Base-by-base conservation (phyloP, 2,113 vertebrate species). In the Osmerus mordax region DNA sequence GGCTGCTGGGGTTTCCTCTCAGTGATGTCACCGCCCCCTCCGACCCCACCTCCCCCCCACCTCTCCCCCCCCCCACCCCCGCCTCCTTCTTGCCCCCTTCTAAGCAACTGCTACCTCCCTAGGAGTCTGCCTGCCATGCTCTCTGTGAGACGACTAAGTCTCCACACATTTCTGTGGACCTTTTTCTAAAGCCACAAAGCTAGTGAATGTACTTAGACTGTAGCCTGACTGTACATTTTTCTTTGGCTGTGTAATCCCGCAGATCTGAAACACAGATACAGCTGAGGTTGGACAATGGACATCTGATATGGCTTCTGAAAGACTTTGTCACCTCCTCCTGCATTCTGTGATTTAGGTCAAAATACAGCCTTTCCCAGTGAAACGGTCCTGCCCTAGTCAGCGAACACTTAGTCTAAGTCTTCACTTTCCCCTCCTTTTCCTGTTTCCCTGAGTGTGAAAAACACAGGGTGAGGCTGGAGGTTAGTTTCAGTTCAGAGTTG, bases 401-500 rank as follows among this genome's bases (percentile, higher is more conserved):
- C 15, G 1, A 72, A 54, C 65, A 29, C 14, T 18, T 73, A 76
- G 41, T 47, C 41, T 2, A 12, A 47, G 61, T 79, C 70, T 70
- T 80, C 81, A 78, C 73, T 84, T 80, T 81, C 83, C 75, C 80
- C 79, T 82, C 83, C 88, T 80, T 81, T 87, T 90, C 90, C 90
- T 89, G 82, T 86, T 88, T 89, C 83, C 82, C 70, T 69, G 41
- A 47, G 41, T 47, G 68, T 77, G 79, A 85, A 81, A 83, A 81
- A 67, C 76, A 76, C 64, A n/a, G 76, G 88, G 90, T 65, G 84
- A 85, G 83, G 83, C 87, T 74, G 70, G 78, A 86, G 90, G 89
- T 90, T 87, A 91, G 87, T 79, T 87, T 86, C 83, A 89, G 90
- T 91, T 91, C 90, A 91, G 81, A 88, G 89, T 88, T 90, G 81